phyloP scores from a whole-genome alignment of 2,888 invertebrate genomes.

The Rhimphoctona megacephalus region DNA sequence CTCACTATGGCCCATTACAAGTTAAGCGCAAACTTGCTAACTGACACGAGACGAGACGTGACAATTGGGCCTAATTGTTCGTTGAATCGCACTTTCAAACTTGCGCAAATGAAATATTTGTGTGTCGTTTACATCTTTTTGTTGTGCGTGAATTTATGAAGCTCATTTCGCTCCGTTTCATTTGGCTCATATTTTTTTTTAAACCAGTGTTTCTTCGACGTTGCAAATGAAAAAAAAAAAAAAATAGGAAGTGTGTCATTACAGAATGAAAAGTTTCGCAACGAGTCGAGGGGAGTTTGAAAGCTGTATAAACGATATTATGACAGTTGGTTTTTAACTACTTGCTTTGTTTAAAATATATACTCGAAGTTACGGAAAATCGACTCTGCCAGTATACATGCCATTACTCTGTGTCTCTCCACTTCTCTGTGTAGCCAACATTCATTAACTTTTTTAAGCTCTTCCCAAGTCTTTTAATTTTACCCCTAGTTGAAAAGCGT shows the following conservation, averaged over 20 bases:
- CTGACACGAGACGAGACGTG: slow-evolving; percentile 13
- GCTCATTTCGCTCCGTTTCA: not conserved
- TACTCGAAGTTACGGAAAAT: slow-evolving; percentile 21
- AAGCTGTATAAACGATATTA: slow-evolving; percentile 36
- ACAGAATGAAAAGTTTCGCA: slow-evolving; percentile 16
- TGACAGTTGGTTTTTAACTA: slow-evolving; percentile 21
- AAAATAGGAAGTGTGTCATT: not conserved
- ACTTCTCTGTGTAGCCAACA: slow-evolving; percentile 3
- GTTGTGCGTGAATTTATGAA: too few relatives aligned
- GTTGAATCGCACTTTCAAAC: slow-evolving; percentile 11
- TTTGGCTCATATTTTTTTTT: not conserved
- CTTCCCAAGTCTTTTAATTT: slow-evolving; percentile 21
- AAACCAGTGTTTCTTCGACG: not conserved
- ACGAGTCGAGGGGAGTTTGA: slow-evolving; percentile 5
- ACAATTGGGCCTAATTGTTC: slow-evolving; percentile 50
- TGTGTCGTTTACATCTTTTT: slow-evolving; percentile 5
- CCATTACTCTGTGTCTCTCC: too few relatives aligned
- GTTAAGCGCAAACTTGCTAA: slow-evolving; percentile 32
- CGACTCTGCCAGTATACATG: slow-evolving; percentile 21
- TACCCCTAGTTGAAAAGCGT: slow-evolving; percentile 14
- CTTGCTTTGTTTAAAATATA: not conserved
- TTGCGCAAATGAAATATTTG: slow-evolving; percentile 10
- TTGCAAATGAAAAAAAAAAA: not conserved
- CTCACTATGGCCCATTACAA: not conserved
- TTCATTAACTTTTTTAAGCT: slow-evolving; percentile 43